Percentiles rank a stretch among this genome's conserved stretches.
phyloP scores from a whole-genome alignment of 2,888 invertebrate genomes.

The Neelides folsomi region DNA sequence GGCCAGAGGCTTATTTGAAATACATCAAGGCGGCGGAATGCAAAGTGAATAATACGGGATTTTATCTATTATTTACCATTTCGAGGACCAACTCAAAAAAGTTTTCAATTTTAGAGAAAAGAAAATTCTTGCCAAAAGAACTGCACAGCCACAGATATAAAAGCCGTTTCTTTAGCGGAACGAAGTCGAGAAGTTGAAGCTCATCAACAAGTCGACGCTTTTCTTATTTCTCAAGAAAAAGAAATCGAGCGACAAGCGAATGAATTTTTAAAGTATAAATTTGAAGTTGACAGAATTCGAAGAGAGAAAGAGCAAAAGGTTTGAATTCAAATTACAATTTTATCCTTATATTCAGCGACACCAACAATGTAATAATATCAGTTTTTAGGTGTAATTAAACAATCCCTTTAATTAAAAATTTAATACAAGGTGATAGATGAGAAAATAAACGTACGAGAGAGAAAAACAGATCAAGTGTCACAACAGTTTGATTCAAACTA shows the following conservation, averaged over 20 bases:
- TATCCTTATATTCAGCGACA: neutral
- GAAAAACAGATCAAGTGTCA: no score
- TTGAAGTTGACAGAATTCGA: conserved; percentile 18
- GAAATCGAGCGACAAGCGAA: conserved; percentile 31
- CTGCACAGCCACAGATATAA: conserved; percentile 3
- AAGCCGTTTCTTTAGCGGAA: no score
- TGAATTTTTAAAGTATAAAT: conserved; percentile 21
- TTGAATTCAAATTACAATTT: neutral
- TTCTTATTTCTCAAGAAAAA: conserved; percentile 23
- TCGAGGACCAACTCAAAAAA: no score
- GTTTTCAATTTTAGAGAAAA: neutral
- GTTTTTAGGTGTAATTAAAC: no score
- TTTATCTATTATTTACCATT: no score
- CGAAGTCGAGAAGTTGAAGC: no score
- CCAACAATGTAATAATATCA: no score
- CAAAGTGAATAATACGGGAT: neutral
- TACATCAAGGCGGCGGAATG: conserved; percentile 7
- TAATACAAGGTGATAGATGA: no score
- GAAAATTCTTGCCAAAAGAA: conserved; percentile 4
- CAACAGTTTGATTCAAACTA: no score
- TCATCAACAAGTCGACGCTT: conserved; percentile 12
- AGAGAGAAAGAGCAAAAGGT: conserved; percentile 26
- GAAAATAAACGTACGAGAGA: no score
- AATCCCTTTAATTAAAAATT: no score
- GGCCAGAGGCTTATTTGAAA: conserved; percentile 8